Evolutionary conservation across 2,113 vertebrate species (phyloP).

Genomic region (Phaetusa simplex): DNA sequence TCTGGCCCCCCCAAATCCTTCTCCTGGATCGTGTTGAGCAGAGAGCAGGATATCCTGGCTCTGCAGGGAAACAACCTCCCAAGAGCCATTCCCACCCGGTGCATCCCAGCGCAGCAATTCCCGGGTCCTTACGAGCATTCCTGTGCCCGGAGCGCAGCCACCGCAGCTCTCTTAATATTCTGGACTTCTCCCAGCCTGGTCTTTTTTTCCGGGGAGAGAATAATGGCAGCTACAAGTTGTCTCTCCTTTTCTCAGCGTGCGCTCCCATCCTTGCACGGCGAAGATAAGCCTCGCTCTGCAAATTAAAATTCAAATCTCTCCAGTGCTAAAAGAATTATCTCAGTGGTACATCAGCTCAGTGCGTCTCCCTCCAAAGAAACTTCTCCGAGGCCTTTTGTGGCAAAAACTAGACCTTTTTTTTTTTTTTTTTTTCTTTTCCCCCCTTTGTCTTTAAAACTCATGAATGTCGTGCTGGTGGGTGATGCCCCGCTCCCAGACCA

Average conservation of each 20-base stretch:
- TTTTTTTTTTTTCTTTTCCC: neutral
- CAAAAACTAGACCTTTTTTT: neutral
- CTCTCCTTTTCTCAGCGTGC: neutral
- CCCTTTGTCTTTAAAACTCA: neutral
- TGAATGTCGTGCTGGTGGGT: neutral
- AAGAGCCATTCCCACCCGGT: fast-evolving
- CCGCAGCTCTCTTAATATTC: neutral
- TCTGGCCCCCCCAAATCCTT: neutral
- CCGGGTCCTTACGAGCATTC: neutral
- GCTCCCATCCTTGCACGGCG: neutral
- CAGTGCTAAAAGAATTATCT: conserved; percentile 14
- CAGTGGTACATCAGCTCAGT: neutral
- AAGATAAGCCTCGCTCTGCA: conserved; percentile 6
- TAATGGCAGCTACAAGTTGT: neutral
- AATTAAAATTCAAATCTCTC: conserved; percentile 39
- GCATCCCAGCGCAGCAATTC: fast-evolving
- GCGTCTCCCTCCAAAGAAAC: neutral
- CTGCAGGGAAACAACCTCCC: neutral
- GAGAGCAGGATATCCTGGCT: neutral
- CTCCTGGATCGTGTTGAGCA: neutral
- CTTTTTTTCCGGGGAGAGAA: neutral
- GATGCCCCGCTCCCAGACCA: neutral
- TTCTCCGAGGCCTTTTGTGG: conserved; percentile 7
- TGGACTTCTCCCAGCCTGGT: neutral
- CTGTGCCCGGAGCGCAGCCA: fast-evolving